Conservation (phyloP, 2,113 vertebrate genomes). For the Trichechus manatus region DNA sequence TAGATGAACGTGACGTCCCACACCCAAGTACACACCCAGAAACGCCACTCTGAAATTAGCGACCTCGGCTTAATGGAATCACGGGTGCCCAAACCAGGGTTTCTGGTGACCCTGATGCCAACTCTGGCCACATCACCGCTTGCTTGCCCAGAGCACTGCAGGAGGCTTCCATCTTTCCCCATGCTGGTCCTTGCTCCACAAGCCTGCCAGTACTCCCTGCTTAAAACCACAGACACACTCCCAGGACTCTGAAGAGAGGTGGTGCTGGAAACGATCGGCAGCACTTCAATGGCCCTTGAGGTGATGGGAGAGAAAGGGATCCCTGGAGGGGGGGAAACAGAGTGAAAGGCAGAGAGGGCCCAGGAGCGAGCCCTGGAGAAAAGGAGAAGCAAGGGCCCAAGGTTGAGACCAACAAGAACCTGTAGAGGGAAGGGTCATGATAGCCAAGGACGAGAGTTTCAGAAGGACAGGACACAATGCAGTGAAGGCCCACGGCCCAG, state of each 20-base stretch:
- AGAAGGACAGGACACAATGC: not conserved
- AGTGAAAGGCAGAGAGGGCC: not conserved
- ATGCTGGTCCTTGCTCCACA: accelerated
- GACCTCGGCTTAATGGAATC: not conserved
- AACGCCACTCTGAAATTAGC: not conserved
- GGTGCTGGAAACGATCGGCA: not conserved
- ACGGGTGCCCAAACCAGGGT: not conserved
- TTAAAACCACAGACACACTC: not conserved
- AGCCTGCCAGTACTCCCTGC: not conserved
- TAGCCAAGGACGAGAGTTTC: not conserved
- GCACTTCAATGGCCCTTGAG: not conserved
- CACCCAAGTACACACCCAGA: not conserved
- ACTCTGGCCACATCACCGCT: not conserved
- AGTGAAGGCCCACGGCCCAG: not conserved
- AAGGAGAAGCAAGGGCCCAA: not conserved
- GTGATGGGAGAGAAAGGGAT: not conserved
- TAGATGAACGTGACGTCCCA: too few species aligned
- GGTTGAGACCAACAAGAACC: not conserved
- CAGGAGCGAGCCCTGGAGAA: not conserved
- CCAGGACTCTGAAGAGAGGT: not conserved
- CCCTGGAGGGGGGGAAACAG: not conserved
- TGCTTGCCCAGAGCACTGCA: not conserved
- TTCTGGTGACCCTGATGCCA: not conserved
- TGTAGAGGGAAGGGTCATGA: not conserved
- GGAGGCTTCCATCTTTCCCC: not conserved